Evolutionary conservation across 1,140 invertebrate species (phyloP).

Genomic region (Euglossa dilemma): DNA sequence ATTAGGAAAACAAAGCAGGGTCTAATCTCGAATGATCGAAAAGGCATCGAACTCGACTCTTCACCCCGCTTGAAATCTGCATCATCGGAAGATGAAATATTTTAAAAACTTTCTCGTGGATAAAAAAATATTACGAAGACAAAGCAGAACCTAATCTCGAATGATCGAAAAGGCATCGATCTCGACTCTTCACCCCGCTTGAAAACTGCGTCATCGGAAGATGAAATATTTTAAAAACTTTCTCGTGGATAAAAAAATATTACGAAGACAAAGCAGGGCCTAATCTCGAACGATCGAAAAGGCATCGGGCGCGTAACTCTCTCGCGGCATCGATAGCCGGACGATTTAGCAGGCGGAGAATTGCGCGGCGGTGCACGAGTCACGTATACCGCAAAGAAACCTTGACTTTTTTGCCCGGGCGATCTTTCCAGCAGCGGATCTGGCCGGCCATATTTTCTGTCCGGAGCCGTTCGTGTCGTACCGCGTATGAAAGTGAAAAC

Average conservation of each 20-base stretch:
- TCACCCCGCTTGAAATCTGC: too few species aligned
- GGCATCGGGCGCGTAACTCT: neutral
- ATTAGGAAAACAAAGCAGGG: too few species aligned
- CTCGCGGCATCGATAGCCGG: conserved; percentile 7
- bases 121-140: too few species aligned
- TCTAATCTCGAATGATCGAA: too few species aligned
- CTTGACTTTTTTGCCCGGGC: conserved; percentile 44
- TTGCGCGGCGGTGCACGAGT: conserved; percentile 24
- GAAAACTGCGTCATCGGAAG: too few species aligned
- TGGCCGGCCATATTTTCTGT: conserved; percentile 52
- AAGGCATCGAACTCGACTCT: too few species aligned
- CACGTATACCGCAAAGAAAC: conserved; percentile 40
- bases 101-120: too few species aligned
- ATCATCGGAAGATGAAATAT: too few species aligned
- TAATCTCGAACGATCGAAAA: neutral
- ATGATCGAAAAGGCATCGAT: neutral
- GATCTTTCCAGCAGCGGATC: conserved; percentile 50
- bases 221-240: too few species aligned
- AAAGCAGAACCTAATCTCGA: neutral
- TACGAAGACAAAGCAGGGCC: neutral
- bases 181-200: too few species aligned
- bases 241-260: too few species aligned
- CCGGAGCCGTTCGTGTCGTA: conserved; percentile 6
- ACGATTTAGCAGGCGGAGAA: conserved; percentile 17
- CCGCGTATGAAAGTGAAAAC: conserved; percentile 63